Evolutionary conservation across 2,113 vertebrate species (phyloP), one percentile per base, ranked within the genome.

Genomic region (Geococcyx californianus): DNA sequence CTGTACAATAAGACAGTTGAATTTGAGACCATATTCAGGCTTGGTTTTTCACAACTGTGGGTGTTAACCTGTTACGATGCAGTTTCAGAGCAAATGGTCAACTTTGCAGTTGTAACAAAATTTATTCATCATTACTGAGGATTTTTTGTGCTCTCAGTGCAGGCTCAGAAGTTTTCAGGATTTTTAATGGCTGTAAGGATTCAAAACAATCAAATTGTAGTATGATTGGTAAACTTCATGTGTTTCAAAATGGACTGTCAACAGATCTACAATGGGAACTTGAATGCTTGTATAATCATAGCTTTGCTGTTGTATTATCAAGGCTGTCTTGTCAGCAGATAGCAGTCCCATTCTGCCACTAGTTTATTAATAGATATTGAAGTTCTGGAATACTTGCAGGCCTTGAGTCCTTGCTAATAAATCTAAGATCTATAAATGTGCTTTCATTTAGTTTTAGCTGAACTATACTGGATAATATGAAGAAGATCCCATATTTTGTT

Each of bases 281-380:
- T 55, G 63, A 93, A 79, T 91, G 70, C 95, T 96, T 90, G 80
- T 95, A 90, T 95, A 95, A 95, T 96, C 76, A 64, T 92, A 96
- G 87, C 87, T 97, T 96, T 95, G 62, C 84, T 97, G 97, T 93
- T 96, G 86, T 96, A 89, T 97, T 97, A 95, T 94, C 90, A 89
- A 95, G 79, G 62, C 91, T 90, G 84, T 96, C 94, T 97, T 96
- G 97, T 98, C 97, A 97, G 91, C 96, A 96, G 94, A 97, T 97
- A 96, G 93, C 95, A 96, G 93, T 97, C 96, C 84, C 31, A 68
- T 95, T 93, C 93, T 96, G 97, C 95, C 94, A 93, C 91, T 85
- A 40, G 95, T 98, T 97, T 98, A 98, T 98, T 98, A 98, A 98
- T 98, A 98, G 97, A 94, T 97, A 93, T 88, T 85, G 76, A 96